Evolutionary conservation across 2,888 invertebrate genomes (phyloP), one percentile per base, ranked within the genome.

Genomic region (Phorcus lineatus): DNA sequence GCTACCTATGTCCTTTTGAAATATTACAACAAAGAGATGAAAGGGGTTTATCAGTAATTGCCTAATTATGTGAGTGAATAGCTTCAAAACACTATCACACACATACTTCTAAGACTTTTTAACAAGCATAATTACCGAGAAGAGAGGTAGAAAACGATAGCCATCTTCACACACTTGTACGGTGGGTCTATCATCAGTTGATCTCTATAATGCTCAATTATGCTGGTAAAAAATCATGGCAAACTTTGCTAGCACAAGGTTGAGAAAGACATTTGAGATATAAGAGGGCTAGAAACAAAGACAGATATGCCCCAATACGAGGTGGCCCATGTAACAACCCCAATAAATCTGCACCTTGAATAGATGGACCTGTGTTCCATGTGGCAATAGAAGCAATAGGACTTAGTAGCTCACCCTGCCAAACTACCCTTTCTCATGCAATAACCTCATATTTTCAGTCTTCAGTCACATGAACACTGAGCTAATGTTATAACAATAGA

Each of bases 81-180:
- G 36, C 36, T 70, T 70, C 70, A 70, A 70, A 70, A 36, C 40
- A n/a, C 31, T 70, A 70, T 70, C 70, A 40, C 70, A 70, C 70
- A 70, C 70, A 70, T 36, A 31, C 70, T 70, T 70, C 70, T 70
- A 70, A 70, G 70, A 36, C 70, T 70, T 70, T 70, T 70, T 70
- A 70, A 70, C 70, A 70, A 70, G 70, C 70, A 70, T 70, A 70
- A 70, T 70, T 70, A 70, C 70, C 70, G 36, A 70, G 40, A 11
- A 36, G 70, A 70, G 70, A 70, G 28, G 70, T n/a, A 70, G 36
- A 16, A 2, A 3, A 40, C 36, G 70, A 70, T 70, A 70, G 19
- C 36, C 70, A 70, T 70, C 70, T 36, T 70, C 36, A 16, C 36
- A 40, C 70, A 40, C 70, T 36, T 31, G 31, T 4, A 31, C 11